A percentile compares a stretch with the other conserved stretches of the same genome.
Evolutionary conservation across 2,888 invertebrate genomes (phyloP).

Genomic region (Pseudococcus jackbeardsleyi): DNA sequence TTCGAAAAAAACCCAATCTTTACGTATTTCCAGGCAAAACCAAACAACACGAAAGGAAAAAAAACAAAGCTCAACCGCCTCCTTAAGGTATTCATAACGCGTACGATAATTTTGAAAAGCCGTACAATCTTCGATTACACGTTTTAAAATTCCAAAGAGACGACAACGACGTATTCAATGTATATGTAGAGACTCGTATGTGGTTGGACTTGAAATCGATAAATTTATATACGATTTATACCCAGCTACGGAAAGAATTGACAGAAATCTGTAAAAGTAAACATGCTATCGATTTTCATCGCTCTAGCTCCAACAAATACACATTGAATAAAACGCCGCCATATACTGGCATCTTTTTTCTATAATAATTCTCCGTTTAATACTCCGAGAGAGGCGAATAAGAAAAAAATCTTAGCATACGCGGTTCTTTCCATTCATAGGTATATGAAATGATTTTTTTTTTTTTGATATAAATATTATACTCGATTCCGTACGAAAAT

Average conservation of each 20-base stretch:
- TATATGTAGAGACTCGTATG: not conserved
- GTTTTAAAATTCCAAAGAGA: constrained; percentile 16
- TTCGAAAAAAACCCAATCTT: not conserved
- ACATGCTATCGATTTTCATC: constrained; percentile 19
- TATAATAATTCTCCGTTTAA: not conserved
- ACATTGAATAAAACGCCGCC: not conserved
- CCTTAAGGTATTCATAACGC: not conserved
- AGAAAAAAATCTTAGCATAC: not conserved
- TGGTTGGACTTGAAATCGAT: constrained; percentile 28
- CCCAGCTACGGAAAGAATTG: not conserved
- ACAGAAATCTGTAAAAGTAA: constrained; percentile 6
- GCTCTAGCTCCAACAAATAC: not conserved
- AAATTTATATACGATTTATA: constrained; percentile 14
- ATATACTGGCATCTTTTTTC: not conserved
- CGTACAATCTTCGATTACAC: not conserved
- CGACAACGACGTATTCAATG: constrained; percentile 1
- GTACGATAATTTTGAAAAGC: constrained; percentile 7
- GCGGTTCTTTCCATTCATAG: not conserved
- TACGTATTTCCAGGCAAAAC: not conserved
- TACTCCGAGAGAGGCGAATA: not conserved
- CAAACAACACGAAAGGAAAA: not conserved
- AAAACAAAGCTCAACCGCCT: constrained; percentile 20
- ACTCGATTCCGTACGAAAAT: not conserved
- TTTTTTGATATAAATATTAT: not conserved
- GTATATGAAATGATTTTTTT: not conserved